Evolutionary conservation across 1,140 invertebrate genomes (phyloP).

Genomic region (Idris sp.): DNA sequence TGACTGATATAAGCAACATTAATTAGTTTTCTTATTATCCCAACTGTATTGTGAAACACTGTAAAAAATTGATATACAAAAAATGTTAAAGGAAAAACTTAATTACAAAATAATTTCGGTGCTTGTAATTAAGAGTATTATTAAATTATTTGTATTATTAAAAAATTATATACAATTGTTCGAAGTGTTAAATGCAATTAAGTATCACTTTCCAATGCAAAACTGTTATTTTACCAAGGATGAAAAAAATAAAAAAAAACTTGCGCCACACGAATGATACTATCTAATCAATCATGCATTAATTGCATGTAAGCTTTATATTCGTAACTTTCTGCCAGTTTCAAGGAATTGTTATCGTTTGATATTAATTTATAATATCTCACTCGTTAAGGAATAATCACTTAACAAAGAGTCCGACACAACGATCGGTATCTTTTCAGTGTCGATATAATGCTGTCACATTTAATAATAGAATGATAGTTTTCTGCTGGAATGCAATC

Average conservation of each 20-base stretch:
- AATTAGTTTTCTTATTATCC: slow-evolving; percentile 41
- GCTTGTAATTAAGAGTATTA: no score
- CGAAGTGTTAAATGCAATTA: background rate
- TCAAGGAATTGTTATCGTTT: slow-evolving; percentile 33
- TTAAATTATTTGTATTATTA: no score
- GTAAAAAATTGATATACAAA: no score
- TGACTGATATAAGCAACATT: slow-evolving; percentile 33
- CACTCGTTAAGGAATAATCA: slow-evolving; percentile 27
- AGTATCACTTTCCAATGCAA: slow-evolving; percentile 20
- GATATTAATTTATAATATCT: slow-evolving; percentile 31
- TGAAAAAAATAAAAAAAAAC: slow-evolving; percentile 26
- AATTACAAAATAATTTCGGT: no score
- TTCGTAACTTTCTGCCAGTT: slow-evolving; percentile 51
- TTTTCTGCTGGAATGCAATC: slow-evolving; percentile 30
- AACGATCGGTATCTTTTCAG: slow-evolving; percentile 44
- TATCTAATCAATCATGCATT: slow-evolving; percentile 57
- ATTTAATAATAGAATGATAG: slow-evolving; percentile 52
- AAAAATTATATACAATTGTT: no score
- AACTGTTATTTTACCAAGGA: slow-evolving; percentile 13
- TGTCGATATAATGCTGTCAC: slow-evolving; percentile 52
- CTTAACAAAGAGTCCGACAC: slow-evolving; percentile 34
- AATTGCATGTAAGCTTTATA: slow-evolving; percentile 42
- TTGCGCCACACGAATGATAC: slow-evolving; percentile 34
- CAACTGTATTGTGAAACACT: slow-evolving; percentile 36
- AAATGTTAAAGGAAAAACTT: no score